phyloP scores from a whole-genome alignment of 2,113 vertebrate genomes.

The Glareola pratincola region DNA sequence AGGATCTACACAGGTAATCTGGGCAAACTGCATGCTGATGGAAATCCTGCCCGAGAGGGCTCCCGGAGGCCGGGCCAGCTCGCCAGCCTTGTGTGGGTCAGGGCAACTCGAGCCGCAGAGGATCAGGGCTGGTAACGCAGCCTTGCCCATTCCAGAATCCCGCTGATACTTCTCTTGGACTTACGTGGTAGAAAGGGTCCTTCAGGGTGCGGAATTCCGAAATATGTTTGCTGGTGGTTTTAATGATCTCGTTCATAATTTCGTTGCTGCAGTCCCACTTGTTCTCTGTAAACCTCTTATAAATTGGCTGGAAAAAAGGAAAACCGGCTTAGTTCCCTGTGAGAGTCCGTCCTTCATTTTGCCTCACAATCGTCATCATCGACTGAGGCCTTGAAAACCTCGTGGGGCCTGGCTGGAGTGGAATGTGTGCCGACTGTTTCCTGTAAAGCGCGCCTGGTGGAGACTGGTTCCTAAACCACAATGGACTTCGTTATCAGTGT shows the following conservation, averaged over 20 bases:
- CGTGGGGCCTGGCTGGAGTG: no score
- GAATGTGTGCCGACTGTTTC: no score
- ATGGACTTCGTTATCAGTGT: no score
- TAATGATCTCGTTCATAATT: constrained; percentile 72
- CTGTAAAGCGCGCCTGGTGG: no score
- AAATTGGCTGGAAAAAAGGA: constrained; percentile 68
- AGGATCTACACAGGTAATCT: neutral
- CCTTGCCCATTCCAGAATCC: neutral
- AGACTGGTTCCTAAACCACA: no score
- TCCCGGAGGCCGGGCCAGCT: neutral
- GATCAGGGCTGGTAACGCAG: neutral
- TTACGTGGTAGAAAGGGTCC: constrained; percentile 73
- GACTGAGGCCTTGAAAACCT: no score
- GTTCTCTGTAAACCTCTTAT: constrained; percentile 76
- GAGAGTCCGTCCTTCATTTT: no score
- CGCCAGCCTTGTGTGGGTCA: fast-evolving
- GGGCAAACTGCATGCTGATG: neutral
- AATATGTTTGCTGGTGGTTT: constrained; percentile 51
- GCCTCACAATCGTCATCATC: no score
- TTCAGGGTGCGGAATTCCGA: constrained; percentile 69
- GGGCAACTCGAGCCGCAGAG: neutral
- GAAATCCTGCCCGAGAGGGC: neutral
- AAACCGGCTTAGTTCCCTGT: neutral
- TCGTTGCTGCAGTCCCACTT: constrained; percentile 72
- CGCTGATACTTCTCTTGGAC: neutral